Percentiles rank a stretch among this genome's conserved stretches.
Conservation (phyloP, 2,888 invertebrate genomes). For the Sceliomorpha sp. region DNA sequence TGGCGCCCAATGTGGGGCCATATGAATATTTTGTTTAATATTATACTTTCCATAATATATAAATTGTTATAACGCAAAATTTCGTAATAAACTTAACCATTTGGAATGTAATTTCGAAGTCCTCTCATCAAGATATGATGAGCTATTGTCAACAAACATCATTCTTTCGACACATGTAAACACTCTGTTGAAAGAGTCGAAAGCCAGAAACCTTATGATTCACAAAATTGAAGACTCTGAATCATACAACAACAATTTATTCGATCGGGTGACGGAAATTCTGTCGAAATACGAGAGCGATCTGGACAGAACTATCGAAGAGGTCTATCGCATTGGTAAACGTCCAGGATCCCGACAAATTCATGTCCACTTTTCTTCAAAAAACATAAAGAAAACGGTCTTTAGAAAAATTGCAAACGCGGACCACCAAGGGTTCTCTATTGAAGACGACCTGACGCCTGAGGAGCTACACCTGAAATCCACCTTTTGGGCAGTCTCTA, state of each 20-base stretch:
- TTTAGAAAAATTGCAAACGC: constrained; percentile 9
- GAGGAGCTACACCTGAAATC: constrained; percentile 6
- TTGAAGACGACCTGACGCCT: constrained; percentile 16
- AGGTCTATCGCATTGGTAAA: constrained; percentile 1
- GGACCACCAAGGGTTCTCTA: constrained; percentile 2
- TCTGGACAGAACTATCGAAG: constrained; percentile 1
- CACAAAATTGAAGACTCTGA: constrained; percentile 2
- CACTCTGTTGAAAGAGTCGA: constrained; percentile 1
- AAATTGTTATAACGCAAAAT: too few species aligned
- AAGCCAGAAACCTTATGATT: constrained; percentile 5
- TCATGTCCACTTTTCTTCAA: constrained; percentile 7
- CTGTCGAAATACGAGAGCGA: not conserved
- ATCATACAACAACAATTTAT: not conserved
- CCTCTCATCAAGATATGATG: constrained; percentile 1
- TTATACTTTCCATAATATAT: too few species aligned
- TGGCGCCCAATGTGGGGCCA: too few species aligned
- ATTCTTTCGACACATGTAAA: constrained; percentile 14
- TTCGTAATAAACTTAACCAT: constrained; percentile 3
- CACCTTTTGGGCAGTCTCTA: not conserved
- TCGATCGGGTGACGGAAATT: not conserved
- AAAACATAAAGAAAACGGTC: not conserved
- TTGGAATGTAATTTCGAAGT: constrained; percentile 3
- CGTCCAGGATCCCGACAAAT: not conserved
- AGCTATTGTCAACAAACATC: constrained; percentile 15
- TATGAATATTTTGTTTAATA: too few species aligned